phyloP scores from a whole-genome alignment of 2,888 invertebrate genomes.

The Macaria notata region DNA sequence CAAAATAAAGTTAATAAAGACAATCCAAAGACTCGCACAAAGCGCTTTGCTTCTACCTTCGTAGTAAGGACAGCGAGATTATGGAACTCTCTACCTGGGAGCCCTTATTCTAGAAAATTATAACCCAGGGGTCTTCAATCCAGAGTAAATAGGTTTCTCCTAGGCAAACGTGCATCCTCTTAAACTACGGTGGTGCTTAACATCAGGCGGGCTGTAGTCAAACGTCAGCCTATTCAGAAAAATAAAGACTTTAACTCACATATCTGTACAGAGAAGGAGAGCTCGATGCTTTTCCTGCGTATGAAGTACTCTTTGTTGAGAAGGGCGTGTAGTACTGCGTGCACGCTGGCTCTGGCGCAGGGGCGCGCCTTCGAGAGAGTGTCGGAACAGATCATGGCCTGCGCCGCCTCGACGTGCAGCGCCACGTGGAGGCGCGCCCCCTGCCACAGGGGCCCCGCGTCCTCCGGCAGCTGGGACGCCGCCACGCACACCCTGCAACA shows the following conservation, averaged over 20 bases:
- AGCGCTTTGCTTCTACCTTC: too few relatives aligned
- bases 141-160: too few relatives aligned
- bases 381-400: constrained; percentile 40
- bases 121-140: too few relatives aligned
- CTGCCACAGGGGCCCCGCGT: constrained; percentile 51
- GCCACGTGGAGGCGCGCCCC: constrained; percentile 52
- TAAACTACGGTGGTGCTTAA: too few relatives aligned
- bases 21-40: too few relatives aligned
- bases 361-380: constrained; percentile 38
- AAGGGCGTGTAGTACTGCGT: constrained; percentile 47
- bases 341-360: constrained; percentile 52
- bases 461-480: constrained; percentile 61
- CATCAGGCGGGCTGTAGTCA: too few relatives aligned
- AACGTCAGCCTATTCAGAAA: too few relatives aligned
- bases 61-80: too few relatives aligned
- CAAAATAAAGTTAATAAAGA: too few relatives aligned
- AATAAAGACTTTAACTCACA: constrained; percentile 46
- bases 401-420: constrained; percentile 32
- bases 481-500: constrained; percentile 63
- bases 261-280: constrained; percentile 52
- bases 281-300: constrained; percentile 39
- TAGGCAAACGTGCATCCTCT: too few relatives aligned
- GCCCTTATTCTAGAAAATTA: too few relatives aligned
- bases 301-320: constrained; percentile 50
- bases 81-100: too few relatives aligned